phyloP scores from a whole-genome alignment of 2,113 vertebrate species.

The Neomonachus schauinslandi region DNA sequence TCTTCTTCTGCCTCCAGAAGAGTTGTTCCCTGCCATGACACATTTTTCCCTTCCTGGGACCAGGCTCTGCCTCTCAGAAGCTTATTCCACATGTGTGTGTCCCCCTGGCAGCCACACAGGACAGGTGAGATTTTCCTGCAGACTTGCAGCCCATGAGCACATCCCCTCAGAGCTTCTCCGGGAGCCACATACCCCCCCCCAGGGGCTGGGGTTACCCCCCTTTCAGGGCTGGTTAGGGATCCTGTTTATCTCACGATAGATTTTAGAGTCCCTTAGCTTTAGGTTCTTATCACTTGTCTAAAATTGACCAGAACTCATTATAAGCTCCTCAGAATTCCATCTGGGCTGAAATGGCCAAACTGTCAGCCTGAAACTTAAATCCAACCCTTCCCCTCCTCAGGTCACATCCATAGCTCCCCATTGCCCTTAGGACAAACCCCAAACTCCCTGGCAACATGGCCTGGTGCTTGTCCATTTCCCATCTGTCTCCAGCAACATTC shows the following conservation, averaged over 20 bases:
- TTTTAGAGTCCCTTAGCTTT: background rate
- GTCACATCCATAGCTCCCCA: background rate
- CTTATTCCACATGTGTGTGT: accelerated
- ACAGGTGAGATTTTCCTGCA: accelerated
- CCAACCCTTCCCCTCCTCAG: background rate
- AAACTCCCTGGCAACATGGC: background rate
- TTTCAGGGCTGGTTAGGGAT: too few relatives aligned
- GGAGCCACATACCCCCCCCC: background rate
- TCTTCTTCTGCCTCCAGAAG: background rate
- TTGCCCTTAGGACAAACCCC: background rate
- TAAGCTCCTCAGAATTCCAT: background rate
- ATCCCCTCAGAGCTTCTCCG: background rate
- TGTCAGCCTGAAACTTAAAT: too few relatives aligned
- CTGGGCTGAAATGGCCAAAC: background rate
- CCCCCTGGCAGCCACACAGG: background rate
- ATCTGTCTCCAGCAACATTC: background rate
- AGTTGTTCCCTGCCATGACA: accelerated
- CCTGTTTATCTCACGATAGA: background rate
- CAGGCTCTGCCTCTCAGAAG: background rate
- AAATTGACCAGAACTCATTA: background rate
- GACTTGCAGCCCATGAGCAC: accelerated
- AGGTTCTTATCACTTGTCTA: background rate
- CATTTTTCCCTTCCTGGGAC: background rate
- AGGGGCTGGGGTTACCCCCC: accelerated
- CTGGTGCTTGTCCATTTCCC: background rate